Evolutionary conservation across 2,888 invertebrate species (phyloP).

Genomic region (Aleiodes testaceus): DNA sequence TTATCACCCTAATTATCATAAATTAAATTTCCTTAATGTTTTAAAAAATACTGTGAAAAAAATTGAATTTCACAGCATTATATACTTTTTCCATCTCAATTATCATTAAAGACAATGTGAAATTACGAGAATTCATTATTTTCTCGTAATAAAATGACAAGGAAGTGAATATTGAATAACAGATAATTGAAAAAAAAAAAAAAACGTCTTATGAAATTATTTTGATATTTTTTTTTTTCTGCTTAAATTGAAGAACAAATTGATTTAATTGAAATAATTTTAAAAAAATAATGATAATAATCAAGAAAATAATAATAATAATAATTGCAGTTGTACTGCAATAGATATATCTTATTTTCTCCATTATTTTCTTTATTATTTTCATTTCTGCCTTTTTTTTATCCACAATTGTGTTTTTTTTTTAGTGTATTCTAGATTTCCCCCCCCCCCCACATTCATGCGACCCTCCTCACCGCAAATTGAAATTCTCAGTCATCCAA

Average conservation of each 20-base stretch:
- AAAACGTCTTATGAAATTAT: too few relatives aligned
- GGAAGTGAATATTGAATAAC: neutral
- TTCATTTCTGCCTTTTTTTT: conserved; percentile 30
- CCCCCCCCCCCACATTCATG: conserved; percentile 57
- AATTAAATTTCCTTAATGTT: neutral
- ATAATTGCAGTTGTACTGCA: too few relatives aligned
- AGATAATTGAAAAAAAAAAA: too few relatives aligned
- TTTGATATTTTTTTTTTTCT: too few relatives aligned
- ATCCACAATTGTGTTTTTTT: conserved; percentile 25
- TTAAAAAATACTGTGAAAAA: neutral
- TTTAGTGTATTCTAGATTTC: conserved; percentile 56
- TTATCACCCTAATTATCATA: neutral
- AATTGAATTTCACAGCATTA: neutral
- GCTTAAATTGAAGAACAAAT: too few relatives aligned
- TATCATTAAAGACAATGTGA: neutral
- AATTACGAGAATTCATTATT: neutral
- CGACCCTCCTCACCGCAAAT: conserved; percentile 70
- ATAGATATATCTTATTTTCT: too few relatives aligned
- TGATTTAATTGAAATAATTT: too few relatives aligned
- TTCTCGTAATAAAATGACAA: neutral
- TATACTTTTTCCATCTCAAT: neutral
- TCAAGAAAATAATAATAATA: too few relatives aligned
- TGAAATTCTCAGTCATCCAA: conserved; percentile 70
- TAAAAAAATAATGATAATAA: too few relatives aligned
- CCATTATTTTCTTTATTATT: conserved; percentile 28